Conservation (phyloP, 2,888 invertebrate genomes). For the Parapristionchus giblindavisi region DNA sequence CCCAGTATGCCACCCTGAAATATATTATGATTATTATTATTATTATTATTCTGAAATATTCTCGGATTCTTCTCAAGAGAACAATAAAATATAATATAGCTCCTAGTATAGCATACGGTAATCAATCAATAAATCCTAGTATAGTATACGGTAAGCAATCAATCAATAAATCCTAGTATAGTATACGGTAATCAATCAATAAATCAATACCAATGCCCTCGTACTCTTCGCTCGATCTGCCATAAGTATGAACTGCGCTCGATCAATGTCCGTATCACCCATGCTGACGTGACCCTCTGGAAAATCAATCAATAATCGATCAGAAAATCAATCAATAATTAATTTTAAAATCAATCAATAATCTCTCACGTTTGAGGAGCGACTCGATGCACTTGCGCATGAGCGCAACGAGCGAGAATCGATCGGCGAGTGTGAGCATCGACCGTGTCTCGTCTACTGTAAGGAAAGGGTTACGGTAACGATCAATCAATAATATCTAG, state of each 20-base stretch:
- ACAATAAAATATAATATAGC: too few relatives aligned
- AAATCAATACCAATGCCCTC: background rate
- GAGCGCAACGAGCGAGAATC: constrained; percentile 13
- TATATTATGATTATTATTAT: background rate
- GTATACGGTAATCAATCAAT: too few relatives aligned
- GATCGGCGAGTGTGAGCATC: constrained; percentile 15
- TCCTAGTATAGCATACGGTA: too few relatives aligned
- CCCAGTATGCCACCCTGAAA: constrained; percentile 19
- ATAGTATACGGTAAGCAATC: too few relatives aligned
- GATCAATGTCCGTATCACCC: background rate
- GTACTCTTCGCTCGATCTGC: constrained; percentile 11
- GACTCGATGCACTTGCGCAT: constrained; percentile 30
- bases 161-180: too few relatives aligned
- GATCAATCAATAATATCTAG: background rate
- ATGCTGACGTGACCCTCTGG: background rate
- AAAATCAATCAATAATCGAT: background rate
- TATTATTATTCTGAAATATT: background rate
- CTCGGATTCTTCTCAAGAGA: background rate
- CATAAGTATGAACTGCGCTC: constrained; percentile 22
- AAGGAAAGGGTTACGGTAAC: background rate
- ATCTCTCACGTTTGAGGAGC: constrained; percentile 13
- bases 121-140: too few relatives aligned
- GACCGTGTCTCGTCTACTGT: constrained; percentile 9
- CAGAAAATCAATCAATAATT: background rate
- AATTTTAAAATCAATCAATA: background rate